These are phyloP conservation scores for Ptychobarbus kaznakovi DNA, from an alignment of 2,797 vertebrate genomes.

Conservation along the genomic window DNA sequence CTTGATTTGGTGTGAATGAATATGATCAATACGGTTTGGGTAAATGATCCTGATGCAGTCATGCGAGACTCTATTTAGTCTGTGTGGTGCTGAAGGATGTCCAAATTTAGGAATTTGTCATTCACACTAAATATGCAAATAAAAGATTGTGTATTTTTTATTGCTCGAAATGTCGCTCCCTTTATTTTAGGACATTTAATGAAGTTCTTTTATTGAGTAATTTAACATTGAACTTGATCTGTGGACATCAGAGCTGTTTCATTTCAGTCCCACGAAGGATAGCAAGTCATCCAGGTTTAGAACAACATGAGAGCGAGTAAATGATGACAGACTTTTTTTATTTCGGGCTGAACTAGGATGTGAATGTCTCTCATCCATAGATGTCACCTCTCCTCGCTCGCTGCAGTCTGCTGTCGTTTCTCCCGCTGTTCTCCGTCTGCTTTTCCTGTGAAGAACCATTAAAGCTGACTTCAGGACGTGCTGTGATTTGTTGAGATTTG, in stretches of 20 bases:
- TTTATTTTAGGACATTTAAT: neutral
- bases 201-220: neutral
- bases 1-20: slow-evolving; percentile 5
- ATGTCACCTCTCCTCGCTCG: neutral
- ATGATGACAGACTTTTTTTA: neutral
- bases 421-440: slow-evolving; percentile 10
- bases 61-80: slow-evolving; percentile 5
- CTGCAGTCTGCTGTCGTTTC: neutral
- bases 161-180: neutral
- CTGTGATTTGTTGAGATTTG: slow-evolving; percentile 19
- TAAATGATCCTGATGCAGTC: neutral
- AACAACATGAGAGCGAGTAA: neutral
- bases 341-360: slow-evolving; percentile 1
- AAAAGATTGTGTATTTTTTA: neutral
- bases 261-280: neutral
- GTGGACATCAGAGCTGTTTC: neutral
- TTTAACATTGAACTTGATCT: neutral
- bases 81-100: neutral
- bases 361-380: neutral
- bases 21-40: neutral
- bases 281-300: neutral
- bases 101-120: neutral
- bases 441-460: slow-evolving; percentile 38
- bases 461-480: slow-evolving; percentile 25
- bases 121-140: neutral